Percentiles rank a stretch among this genome's conserved stretches.
phyloP scores from a whole-genome alignment of 37 sponge, comb jelly and placozoan species.

The Petrosia ficiformis region DNA sequence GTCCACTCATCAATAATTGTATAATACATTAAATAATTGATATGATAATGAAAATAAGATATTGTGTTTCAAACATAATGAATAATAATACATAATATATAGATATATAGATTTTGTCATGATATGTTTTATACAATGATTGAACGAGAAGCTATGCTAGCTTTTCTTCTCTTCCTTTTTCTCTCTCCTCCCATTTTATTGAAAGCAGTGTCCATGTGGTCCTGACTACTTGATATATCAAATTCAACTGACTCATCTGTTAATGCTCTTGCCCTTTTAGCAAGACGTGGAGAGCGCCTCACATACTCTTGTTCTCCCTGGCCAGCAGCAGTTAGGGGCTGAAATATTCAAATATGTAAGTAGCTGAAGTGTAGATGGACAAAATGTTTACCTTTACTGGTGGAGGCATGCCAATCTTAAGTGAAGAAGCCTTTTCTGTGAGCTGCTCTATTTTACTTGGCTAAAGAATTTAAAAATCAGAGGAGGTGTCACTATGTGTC shows the following conservation, averaged over 20 bases:
- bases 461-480: too few relatives aligned
- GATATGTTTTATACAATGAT: constrained; percentile 55
- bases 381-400: background rate
- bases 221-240: background rate
- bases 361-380: background rate
- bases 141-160: constrained; percentile 46
- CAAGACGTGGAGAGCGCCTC: constrained; percentile 52
- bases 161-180: constrained; percentile 39
- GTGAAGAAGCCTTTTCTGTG: too few relatives aligned
- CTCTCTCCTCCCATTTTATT: constrained; percentile 30
- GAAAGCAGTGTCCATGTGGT: constrained; percentile 54
- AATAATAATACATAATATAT: background rate
- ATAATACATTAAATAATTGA: too few relatives aligned
- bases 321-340: too few relatives aligned
- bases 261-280: constrained; percentile 27
- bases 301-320: too few relatives aligned
- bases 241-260: constrained; percentile 31
- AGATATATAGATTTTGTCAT: background rate
- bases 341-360: too few relatives aligned
- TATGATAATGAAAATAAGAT: too few relatives aligned
- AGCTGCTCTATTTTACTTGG: too few relatives aligned
- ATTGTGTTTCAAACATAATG: too few relatives aligned
- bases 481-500: too few relatives aligned
- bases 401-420: too few relatives aligned
- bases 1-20: too few relatives aligned